These are phyloP conservation scores for Agrypnus murinus DNA, from an alignment of 2,888 invertebrate species.

Conservation along the genomic window DNA sequence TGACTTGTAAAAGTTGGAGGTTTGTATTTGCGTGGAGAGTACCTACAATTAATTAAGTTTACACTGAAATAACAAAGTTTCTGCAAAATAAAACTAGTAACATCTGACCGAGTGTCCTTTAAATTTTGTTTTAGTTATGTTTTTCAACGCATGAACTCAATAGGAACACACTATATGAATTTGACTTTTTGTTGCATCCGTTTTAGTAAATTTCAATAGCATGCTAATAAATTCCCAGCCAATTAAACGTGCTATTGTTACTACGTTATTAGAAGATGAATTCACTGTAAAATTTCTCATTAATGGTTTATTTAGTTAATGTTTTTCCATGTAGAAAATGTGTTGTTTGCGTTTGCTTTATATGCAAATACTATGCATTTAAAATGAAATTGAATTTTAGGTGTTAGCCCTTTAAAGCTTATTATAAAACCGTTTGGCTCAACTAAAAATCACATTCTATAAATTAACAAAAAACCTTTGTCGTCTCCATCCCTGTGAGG, in stretches of 20 bases:
- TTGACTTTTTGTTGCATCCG: too few species aligned
- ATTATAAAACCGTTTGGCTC: not conserved
- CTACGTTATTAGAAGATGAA: not conserved
- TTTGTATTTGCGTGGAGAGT: too few species aligned
- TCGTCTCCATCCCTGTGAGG: not conserved
- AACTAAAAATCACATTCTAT: not conserved
- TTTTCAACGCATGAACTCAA: too few species aligned
- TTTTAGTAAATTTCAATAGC: not conserved
- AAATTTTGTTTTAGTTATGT: too few species aligned
- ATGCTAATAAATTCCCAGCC: not conserved
- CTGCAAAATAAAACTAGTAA: too few species aligned
- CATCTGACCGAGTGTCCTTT: too few species aligned
- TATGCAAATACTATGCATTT: slow-evolving; percentile 10
- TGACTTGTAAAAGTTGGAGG: too few species aligned
- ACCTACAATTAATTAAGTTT: too few species aligned
- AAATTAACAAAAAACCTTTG: not conserved
- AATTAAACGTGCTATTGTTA: not conserved
- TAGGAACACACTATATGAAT: too few species aligned
- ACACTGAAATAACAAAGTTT: too few species aligned
- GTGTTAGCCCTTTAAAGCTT: not conserved
- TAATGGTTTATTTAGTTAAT: slow-evolving; percentile 10
- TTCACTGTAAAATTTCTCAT: slow-evolving; percentile 20
- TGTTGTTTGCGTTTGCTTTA: slow-evolving; percentile 20
- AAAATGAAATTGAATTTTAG: slow-evolving; percentile 14
- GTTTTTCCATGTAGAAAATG: slow-evolving; percentile 3